Conservation (phyloP, 2,888 invertebrate species). For the Pandemis heparana region DNA sequence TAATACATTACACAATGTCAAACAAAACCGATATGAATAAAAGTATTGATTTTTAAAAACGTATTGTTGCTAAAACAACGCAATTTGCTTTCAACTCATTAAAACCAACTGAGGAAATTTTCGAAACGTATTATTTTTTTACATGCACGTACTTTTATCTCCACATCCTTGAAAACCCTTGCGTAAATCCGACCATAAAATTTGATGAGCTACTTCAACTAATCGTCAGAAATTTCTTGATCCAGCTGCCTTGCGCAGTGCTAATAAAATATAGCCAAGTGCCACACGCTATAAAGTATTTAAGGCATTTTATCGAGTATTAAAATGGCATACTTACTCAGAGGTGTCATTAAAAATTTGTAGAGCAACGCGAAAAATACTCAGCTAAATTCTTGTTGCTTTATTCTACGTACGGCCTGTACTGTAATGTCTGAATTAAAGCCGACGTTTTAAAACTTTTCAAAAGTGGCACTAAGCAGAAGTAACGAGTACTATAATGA, state of each 20-base stretch:
- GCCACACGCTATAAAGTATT: conserved; percentile 37
- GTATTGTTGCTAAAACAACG: too few species aligned
- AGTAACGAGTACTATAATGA: conserved; percentile 36
- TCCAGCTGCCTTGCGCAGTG: conserved; percentile 3
- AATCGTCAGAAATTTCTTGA: conserved; percentile 19
- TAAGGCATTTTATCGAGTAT: conserved; percentile 26
- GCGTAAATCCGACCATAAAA: background rate
- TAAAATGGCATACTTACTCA: conserved; percentile 5
- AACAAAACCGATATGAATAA: too few species aligned
- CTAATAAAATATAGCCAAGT: conserved; percentile 26
- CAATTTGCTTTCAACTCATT: too few species aligned
- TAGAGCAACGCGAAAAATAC: conserved; percentile 1
- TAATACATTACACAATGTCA: too few species aligned
- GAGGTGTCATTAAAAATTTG: conserved; percentile 12
- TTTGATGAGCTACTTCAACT: background rate
- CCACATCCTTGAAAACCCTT: too few species aligned
- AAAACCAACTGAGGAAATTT: too few species aligned
- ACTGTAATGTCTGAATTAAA: conserved; percentile 2
- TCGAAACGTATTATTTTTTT: too few species aligned
- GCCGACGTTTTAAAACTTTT: conserved; percentile 23
- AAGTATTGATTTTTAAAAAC: too few species aligned
- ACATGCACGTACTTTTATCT: too few species aligned
- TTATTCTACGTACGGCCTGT: background rate
- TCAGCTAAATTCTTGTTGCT: conserved; percentile 14
- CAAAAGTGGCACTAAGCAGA: conserved; percentile 33